phyloP scores from a whole-genome alignment of 2,888 invertebrate genomes.

The Callyntrura sp. region DNA sequence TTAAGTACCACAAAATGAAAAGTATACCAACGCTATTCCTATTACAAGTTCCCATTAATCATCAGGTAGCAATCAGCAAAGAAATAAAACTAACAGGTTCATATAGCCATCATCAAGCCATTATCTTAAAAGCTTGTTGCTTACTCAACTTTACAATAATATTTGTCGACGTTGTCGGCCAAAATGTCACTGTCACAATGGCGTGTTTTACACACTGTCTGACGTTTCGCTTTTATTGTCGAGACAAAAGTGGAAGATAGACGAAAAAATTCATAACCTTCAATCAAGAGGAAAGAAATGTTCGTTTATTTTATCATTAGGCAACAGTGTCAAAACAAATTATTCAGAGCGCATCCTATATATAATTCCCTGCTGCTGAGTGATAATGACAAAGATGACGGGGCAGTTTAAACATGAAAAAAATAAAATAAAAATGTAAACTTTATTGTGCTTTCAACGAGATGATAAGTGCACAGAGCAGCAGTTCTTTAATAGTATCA shows the following conservation, averaged over 20 bases:
- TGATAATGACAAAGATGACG: slow-evolving; percentile 21
- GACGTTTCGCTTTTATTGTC: neutral
- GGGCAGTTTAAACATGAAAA: slow-evolving; percentile 24
- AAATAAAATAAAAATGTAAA: slow-evolving; percentile 24
- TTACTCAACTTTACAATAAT: slow-evolving; percentile 35
- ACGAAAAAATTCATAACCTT: slow-evolving; percentile 3
- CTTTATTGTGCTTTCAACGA: neutral
- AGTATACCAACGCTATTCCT: too few species aligned
- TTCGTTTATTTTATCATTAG: slow-evolving; percentile 17
- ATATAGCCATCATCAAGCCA: slow-evolving; percentile 49
- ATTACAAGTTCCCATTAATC: neutral
- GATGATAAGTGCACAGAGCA: neutral
- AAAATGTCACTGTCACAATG: neutral
- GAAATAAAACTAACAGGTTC: slow-evolving; percentile 19
- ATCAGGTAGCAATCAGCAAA: slow-evolving; percentile 65
- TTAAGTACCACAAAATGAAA: slow-evolving; percentile 30
- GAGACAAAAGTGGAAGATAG: neutral
- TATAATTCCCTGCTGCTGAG: neutral
- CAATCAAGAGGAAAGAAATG: neutral
- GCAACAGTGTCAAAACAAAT: slow-evolving; percentile 47
- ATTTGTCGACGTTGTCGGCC: slow-evolving; percentile 32
- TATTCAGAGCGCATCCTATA: slow-evolving; percentile 20
- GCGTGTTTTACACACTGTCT: neutral
- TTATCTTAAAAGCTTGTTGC: slow-evolving; percentile 68
- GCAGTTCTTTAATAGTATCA: neutral